Conservation (phyloP, 2,888 invertebrate species). For the Automeris io region DNA sequence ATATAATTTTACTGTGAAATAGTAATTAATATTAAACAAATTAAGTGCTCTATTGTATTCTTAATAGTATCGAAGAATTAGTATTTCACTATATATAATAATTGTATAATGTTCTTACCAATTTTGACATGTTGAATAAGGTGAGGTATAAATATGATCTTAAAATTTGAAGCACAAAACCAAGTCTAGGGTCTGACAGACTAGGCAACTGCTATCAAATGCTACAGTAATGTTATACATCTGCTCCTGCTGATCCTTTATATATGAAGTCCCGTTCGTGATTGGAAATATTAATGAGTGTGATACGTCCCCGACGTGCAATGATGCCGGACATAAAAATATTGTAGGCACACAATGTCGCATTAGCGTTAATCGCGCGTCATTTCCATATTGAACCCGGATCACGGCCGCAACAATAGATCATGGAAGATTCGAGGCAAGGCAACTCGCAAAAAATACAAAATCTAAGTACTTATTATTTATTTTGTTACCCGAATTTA, state of each 20-base stretch:
- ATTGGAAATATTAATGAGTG: constrained; percentile 58
- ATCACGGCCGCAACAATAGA: constrained; percentile 38
- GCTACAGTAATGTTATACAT: constrained; percentile 21
- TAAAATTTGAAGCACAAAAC: constrained; percentile 25
- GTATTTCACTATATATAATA: not conserved
- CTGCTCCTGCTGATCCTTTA: constrained; percentile 29
- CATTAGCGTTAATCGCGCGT: constrained; percentile 62
- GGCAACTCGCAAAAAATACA: constrained; percentile 34
- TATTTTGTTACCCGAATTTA: not conserved
- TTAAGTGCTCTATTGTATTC: too few species aligned
- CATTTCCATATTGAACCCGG: constrained; percentile 64
- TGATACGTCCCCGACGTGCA: constrained; percentile 39
- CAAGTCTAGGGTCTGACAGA: constrained; percentile 51
- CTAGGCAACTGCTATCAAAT: constrained; percentile 40
- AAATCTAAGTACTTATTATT: not conserved
- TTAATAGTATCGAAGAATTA: too few species aligned
- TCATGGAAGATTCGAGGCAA: constrained; percentile 25
- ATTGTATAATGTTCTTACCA: constrained; percentile 40
- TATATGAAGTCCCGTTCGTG: constrained; percentile 58
- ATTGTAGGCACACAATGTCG: constrained; percentile 50
- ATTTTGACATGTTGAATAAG: constrained; percentile 47
- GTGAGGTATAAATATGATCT: not conserved
- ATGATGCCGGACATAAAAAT: constrained; percentile 40
- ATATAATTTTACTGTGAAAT: too few species aligned
- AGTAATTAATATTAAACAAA: not conserved